phyloP scores from a whole-genome alignment of 2,888 invertebrate species.

The Charanyca ferruginea region DNA sequence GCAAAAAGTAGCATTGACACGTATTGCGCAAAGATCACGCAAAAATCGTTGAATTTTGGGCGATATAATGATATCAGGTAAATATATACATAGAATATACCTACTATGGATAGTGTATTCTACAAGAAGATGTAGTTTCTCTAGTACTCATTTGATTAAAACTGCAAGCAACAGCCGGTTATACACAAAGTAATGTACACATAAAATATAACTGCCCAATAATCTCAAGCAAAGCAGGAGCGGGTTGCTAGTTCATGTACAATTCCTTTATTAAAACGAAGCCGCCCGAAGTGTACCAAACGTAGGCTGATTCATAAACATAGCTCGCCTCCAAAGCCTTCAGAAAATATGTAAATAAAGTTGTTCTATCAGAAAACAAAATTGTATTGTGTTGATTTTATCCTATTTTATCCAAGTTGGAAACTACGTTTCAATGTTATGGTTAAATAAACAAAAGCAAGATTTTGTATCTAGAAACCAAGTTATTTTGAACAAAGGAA shows the following conservation, averaged over 20 bases:
- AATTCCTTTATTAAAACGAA: slow-evolving; percentile 25
- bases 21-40: background rate
- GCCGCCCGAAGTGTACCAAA: slow-evolving; percentile 29
- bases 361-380: slow-evolving; percentile 41
- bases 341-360: slow-evolving; percentile 48
- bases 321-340: slow-evolving; percentile 30
- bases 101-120: no score
- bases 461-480: slow-evolving; percentile 12
- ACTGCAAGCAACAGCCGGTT: background rate
- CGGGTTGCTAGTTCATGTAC: background rate
- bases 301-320: slow-evolving; percentile 44
- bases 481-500: slow-evolving; percentile 23
- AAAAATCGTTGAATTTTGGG: no score
- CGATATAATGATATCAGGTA: no score
- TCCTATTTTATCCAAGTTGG: slow-evolving; percentile 24
- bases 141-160: background rate
- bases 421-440: slow-evolving; percentile 23
- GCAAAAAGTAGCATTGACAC: background rate
- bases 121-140: background rate
- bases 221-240: slow-evolving; percentile 10
- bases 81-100: no score
- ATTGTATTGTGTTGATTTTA: slow-evolving; percentile 43
- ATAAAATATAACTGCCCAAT: background rate
- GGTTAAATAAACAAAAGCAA: slow-evolving; percentile 28
- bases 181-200: background rate